Base-by-base conservation (phyloP, 2,888 invertebrate genomes). In the Andrena trimmerana region DNA sequence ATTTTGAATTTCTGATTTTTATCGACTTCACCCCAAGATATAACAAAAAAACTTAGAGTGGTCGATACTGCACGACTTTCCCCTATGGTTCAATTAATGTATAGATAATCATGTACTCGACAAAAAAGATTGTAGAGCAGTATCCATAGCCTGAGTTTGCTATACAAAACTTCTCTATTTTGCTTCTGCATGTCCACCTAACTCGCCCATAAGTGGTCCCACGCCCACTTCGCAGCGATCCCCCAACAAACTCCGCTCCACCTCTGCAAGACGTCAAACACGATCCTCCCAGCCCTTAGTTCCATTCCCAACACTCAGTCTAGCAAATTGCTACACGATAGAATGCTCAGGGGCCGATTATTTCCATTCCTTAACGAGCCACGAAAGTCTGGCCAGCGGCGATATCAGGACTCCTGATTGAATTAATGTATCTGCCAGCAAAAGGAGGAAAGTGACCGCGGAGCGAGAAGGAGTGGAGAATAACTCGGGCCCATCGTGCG, bases 261-360 rank as follows among this genome's bases (percentile, higher is more conserved):
- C 54, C 20, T 24, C 24, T 20, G 59, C 20, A 20, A 62, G 62
- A 62, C 62, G 62, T 27, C 31, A 31, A 50, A 13, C 31, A 16
- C 54, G 54, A 52, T 24, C 67, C 31, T 10, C 42, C 33, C 69
- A 29, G 52, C n/a, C 27, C 52, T 67, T 80, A 78, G 72, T 78
- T 59, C 60, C 31, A 31, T 57, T 57, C 65, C 20, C 33, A 60
- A 54, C 66, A 59, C 27, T 62, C 60, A 29, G 42, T 54, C 67
- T 52, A 80, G 78, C 72, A 81, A 81, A 81, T 81, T 78, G 78
- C 62, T 78, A n/a, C 62, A 5, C 78, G 80, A 78, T 78, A 71
- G 63, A 54, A 81, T 81, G 72, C 5, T 48, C 63, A 24, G 57
- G 36, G 52, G 16, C 27, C 60, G 67, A 78, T 74, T 52, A 59